A percentile compares a stretch with the other conserved stretches of the same genome.
Evolutionary conservation across 2,113 vertebrate species (phyloP).

Genomic region (Cichladusa arquata): DNA sequence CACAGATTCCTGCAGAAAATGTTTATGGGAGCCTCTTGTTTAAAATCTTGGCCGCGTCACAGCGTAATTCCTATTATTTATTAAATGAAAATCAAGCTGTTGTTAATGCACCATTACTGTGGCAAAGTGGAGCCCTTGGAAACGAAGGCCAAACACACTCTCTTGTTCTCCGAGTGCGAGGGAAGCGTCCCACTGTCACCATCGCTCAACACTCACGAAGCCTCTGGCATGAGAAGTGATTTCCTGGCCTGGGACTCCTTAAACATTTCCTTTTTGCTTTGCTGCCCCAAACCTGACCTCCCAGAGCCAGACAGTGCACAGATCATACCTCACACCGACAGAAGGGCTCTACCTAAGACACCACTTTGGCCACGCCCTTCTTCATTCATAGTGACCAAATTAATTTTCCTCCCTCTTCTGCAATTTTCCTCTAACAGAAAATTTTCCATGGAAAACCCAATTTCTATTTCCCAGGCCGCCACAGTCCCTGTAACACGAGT

Average conservation of each 20-base stretch:
- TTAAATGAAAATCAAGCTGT: conserved; percentile 45
- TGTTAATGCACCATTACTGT: conserved; percentile 28
- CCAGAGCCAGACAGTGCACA: background rate
- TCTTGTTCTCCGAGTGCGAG: accelerated
- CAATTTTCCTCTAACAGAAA: background rate
- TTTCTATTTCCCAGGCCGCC: background rate
- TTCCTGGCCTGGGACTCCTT: background rate
- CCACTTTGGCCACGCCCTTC: background rate
- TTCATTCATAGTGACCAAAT: accelerated
- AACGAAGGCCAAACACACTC: background rate
- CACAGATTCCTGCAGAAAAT: conserved; percentile 54
- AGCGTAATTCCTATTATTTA: conserved; percentile 44
- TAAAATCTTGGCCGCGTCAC: conserved; percentile 19
- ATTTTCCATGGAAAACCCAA: background rate
- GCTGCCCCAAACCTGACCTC: background rate
- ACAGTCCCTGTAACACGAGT: background rate
- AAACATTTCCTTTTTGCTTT: background rate
- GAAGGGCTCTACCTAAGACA: background rate
- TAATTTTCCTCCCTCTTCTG: background rate
- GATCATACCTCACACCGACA: accelerated
- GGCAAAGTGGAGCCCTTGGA: background rate
- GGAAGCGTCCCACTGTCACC: background rate
- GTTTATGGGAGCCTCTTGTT: conserved; percentile 55
- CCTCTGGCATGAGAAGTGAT: accelerated
- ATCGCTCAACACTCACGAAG: accelerated